Conservation (phyloP, 2,797 vertebrate species). For the Kryptopterus vitreolus region DNA sequence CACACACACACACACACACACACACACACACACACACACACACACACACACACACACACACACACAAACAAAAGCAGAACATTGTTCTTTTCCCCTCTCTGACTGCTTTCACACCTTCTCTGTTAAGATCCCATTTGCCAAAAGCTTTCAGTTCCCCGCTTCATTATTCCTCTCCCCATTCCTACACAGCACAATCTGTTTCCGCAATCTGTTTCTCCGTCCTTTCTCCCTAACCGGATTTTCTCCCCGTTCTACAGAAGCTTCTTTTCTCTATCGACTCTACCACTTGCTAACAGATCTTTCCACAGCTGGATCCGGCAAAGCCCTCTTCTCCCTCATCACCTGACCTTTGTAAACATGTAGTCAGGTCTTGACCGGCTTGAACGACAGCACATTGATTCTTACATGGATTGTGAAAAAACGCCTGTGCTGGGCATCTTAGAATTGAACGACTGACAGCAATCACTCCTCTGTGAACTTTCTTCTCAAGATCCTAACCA, state of each 20-base stretch:
- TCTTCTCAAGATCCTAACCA: neutral
- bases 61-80: too few species aligned
- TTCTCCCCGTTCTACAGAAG: neutral
- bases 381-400: neutral
- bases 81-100: neutral
- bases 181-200: constrained; percentile 3
- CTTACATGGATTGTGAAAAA: neutral
- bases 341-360: neutral
- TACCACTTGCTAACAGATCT: neutral
- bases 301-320: neutral
- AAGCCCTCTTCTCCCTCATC: neutral
- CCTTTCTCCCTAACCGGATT: neutral
- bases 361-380: too few species aligned
- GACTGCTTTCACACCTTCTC: neutral
- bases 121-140: neutral
- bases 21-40: too few species aligned
- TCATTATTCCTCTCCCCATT: neutral
- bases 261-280: neutral
- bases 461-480: neutral
- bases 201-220: neutral
- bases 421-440: neutral
- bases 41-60: too few species aligned
- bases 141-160: neutral
- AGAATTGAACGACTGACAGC: neutral
- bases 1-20: too few species aligned